Conservation (phyloP, 2,888 invertebrate species). For the Asteroscopus sphinx region DNA sequence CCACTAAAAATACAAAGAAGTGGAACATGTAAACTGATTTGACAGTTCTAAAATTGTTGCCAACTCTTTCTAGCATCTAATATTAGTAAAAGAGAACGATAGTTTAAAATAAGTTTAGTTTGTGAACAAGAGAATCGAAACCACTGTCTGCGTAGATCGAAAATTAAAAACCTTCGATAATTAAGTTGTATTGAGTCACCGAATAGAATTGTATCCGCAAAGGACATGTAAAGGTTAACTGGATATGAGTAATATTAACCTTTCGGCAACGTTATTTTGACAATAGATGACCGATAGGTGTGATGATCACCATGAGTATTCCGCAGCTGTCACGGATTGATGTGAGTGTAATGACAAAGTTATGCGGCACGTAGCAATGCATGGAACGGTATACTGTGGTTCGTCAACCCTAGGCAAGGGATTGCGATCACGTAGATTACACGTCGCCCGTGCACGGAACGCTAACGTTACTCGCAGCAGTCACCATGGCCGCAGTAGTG, state of each 20-base stretch:
- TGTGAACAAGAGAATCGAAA: no score
- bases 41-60: no score
- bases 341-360: conserved; percentile 56
- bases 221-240: conserved; percentile 43
- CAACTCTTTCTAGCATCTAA: no score
- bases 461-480: conserved; percentile 13
- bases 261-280: conserved; percentile 16
- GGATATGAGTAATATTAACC: conserved; percentile 19
- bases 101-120: no score
- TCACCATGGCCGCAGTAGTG: no score
- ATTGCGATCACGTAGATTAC: conserved; percentile 79
- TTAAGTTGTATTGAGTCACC: conserved; percentile 24
- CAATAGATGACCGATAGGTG: background rate
- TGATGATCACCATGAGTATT: conserved; percentile 6
- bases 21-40: no score
- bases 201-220: conserved; percentile 14
- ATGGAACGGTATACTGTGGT: conserved; percentile 72
- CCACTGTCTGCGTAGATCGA: background rate
- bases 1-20: no score
- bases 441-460: conserved; percentile 67
- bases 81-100: no score
- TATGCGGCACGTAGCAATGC: conserved; percentile 57
- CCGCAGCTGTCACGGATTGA: conserved; percentile 48
- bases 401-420: conserved; percentile 74
- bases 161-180: conserved; percentile 9